Percentiles rank a stretch among this genome's conserved stretches.
phyloP scores from a whole-genome alignment of 2,797 vertebrate genomes.

The Sebastes glaucus region DNA sequence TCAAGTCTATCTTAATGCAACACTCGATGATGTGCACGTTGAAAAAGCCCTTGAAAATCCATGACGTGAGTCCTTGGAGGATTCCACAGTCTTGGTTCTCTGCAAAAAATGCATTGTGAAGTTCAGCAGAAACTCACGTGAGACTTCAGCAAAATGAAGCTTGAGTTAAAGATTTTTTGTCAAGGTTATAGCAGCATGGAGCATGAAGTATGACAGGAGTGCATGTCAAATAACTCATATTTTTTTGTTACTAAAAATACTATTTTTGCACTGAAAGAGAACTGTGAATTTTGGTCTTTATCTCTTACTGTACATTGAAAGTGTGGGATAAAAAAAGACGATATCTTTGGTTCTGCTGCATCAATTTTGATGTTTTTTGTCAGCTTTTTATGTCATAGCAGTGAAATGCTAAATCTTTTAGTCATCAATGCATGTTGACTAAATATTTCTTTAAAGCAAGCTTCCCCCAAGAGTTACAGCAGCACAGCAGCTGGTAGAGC shows the following conservation, averaged over 20 bases:
- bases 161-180: background rate
- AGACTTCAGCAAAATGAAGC: background rate
- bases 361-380: too few relatives aligned
- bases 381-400: too few relatives aligned
- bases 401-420: too few relatives aligned
- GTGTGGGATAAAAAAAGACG: too few relatives aligned
- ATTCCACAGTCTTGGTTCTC: background rate
- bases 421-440: background rate
- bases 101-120: background rate
- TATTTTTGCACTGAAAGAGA: background rate
- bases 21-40: background rate
- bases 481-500: constrained; percentile 4
- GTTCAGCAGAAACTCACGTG: background rate
- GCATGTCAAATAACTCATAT: background rate
- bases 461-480: background rate
- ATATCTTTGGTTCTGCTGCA: too few relatives aligned
- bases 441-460: background rate
- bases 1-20: background rate
- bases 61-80: background rate
- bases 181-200: background rate
- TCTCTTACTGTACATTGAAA: background rate
- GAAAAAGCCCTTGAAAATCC: background rate
- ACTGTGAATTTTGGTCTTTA: background rate
- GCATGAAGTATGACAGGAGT: background rate
- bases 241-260: background rate